These are phyloP conservation scores for Petrocephalus sullivani DNA, from an alignment of 2,797 vertebrate genomes.

Conservation along the genomic window DNA sequence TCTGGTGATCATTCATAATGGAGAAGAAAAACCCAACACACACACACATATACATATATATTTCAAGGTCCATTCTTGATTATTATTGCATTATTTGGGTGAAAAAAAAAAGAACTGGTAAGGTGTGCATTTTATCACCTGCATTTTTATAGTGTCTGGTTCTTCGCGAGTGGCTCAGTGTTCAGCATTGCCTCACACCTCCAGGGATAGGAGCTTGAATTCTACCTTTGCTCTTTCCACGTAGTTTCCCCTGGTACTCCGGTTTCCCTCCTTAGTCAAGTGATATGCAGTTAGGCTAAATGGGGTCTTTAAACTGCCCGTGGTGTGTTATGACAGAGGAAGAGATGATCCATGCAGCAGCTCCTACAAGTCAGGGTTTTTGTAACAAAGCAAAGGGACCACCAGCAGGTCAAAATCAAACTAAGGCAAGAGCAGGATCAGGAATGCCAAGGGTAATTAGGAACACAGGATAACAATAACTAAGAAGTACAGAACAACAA, in stretches of 20 bases:
- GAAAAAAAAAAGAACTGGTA: not conserved
- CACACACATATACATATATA: too few relatives aligned
- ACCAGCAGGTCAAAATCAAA: not conserved
- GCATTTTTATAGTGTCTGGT: not conserved
- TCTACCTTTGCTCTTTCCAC: not conserved
- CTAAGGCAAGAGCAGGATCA: not conserved
- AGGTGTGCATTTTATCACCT: not conserved
- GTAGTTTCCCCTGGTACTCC: not conserved
- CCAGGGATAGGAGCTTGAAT: not conserved
- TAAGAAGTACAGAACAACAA: not conserved
- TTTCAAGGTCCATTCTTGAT: not conserved
- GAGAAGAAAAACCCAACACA: not conserved
- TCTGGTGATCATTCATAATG: not conserved
- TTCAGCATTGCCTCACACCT: not conserved
- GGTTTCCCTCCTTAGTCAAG: not conserved
- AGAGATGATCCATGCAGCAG: not conserved
- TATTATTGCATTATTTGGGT: not conserved
- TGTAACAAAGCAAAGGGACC: not conserved
- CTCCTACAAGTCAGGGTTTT: not conserved
- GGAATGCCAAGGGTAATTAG: not conserved
- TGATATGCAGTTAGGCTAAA: not conserved
- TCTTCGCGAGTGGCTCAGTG: not conserved
- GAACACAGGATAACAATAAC: not conserved
- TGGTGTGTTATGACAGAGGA: not conserved
- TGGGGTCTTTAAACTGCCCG: not conserved